Evolutionary conservation across 2,797 vertebrate species (phyloP).

Genomic region (Atherinosoma microstoma): DNA sequence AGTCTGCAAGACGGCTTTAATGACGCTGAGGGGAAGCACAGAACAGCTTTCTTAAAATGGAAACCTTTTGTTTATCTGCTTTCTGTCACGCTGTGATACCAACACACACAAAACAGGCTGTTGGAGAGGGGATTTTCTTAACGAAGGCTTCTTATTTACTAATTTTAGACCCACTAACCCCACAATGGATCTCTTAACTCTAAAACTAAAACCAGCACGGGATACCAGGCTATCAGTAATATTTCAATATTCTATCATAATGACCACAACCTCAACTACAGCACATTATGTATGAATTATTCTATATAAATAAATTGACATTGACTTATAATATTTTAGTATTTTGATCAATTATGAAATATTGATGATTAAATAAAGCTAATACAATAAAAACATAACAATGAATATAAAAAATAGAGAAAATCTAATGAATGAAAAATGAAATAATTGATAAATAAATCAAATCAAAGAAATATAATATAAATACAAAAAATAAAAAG

Average conservation of each 20-base stretch:
- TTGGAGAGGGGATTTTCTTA: slow-evolving; percentile 8
- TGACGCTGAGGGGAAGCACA: slow-evolving; percentile 43
- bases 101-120: slow-evolving; percentile 18
- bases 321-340: too few species aligned
- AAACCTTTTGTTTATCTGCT: slow-evolving; percentile 24
- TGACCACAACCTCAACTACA: neutral
- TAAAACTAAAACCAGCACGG: neutral
- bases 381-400: too few species aligned
- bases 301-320: too few species aligned
- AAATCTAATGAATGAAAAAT: too few species aligned
- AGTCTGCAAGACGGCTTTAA: slow-evolving; percentile 39
- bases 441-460: too few species aligned
- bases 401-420: too few species aligned
- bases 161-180: neutral
- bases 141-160: neutral
- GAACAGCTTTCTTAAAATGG: slow-evolving; percentile 10
- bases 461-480: too few species aligned
- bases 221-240: neutral
- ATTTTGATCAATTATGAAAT: too few species aligned
- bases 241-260: neutral
- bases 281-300: neutral
- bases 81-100: slow-evolving; percentile 28
- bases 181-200: neutral
- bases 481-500: too few species aligned
- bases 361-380: too few species aligned